Evolutionary conservation across 2,113 vertebrate genomes (phyloP).

Genomic region (Nansenia antarctica): DNA sequence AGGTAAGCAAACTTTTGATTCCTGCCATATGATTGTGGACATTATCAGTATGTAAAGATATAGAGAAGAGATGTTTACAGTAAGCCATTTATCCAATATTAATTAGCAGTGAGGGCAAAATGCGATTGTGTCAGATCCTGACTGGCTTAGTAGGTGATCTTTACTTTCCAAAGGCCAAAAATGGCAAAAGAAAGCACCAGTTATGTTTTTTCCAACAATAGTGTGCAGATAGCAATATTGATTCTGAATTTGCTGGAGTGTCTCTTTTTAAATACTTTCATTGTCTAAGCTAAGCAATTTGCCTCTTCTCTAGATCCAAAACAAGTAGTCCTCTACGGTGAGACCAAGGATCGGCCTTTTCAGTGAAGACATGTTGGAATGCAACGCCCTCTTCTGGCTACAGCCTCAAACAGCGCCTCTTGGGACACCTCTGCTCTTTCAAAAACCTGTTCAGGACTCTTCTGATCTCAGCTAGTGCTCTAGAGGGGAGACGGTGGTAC

Average conservation of each 20-base stretch:
- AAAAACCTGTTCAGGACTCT: not conserved
- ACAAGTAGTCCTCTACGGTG: slow-evolving; percentile 87
- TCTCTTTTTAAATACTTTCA: not conserved
- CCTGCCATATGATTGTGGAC: not conserved
- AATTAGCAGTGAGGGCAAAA: too few relatives aligned
- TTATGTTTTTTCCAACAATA: too few relatives aligned
- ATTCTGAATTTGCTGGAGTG: not conserved
- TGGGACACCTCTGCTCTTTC: not conserved
- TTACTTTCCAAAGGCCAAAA: too few relatives aligned
- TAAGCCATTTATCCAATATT: too few relatives aligned
- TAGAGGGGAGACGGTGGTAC: not conserved
- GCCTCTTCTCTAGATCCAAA: slow-evolving; percentile 79
- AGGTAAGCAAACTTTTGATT: slow-evolving; percentile 73
- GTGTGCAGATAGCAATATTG: too few relatives aligned
- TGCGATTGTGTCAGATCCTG: too few relatives aligned
- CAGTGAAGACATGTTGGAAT: slow-evolving; percentile 73
- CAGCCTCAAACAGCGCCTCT: not conserved
- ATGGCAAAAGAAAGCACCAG: too few relatives aligned
- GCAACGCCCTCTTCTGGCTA: slow-evolving; percentile 1
- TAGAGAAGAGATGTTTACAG: too few relatives aligned
- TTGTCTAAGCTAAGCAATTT: slow-evolving; percentile 7
- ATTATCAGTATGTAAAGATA: too few relatives aligned
- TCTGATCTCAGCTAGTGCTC: not conserved
- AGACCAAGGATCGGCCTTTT: slow-evolving; percentile 85
- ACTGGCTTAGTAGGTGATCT: too few relatives aligned